Percentiles rank a stretch among this genome's conserved stretches.
These are phyloP conservation scores for Drosophila anomelani DNA, from an alignment of 2,888 invertebrate genomes.

Conservation along the genomic window DNA sequence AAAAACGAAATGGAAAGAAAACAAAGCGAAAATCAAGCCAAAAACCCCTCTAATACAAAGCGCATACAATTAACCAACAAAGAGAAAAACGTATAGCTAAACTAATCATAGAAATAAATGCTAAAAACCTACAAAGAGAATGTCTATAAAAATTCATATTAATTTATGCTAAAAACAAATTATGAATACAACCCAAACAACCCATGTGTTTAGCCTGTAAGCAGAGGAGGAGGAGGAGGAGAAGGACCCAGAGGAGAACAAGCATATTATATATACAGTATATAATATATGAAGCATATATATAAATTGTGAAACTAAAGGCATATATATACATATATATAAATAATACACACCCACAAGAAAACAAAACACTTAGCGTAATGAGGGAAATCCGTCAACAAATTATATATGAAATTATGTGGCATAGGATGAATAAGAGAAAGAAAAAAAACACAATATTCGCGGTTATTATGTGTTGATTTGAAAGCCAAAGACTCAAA, in stretches of 20 bases:
- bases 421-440: slow-evolving; percentile 19
- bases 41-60: slow-evolving; percentile 14
- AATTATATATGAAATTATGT: slow-evolving; percentile 31
- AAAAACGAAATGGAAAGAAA: slow-evolving; percentile 51
- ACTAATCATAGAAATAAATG: slow-evolving; percentile 47
- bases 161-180: slow-evolving; percentile 50
- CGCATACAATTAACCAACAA: slow-evolving; percentile 23
- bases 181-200: slow-evolving; percentile 34
- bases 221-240: slow-evolving; percentile 3
- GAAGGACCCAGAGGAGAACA: slow-evolving; percentile 32
- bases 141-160: slow-evolving; percentile 42
- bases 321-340: slow-evolving; percentile 48
- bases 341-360: slow-evolving; percentile 23
- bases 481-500: slow-evolving; percentile 79
- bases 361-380: slow-evolving; percentile 30
- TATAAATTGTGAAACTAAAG: slow-evolving; percentile 49
- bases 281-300: slow-evolving; percentile 48
- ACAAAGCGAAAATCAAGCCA: slow-evolving; percentile 33
- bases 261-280: slow-evolving; percentile 48
- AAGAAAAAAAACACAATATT: slow-evolving; percentile 16
- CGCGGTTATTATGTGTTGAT: slow-evolving; percentile 62
- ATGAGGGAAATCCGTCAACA: slow-evolving; percentile 28
- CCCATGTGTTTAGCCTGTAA: slow-evolving; percentile 47
- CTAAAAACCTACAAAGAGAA: slow-evolving; percentile 37
- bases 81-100: slow-evolving; percentile 29